A percentile compares a stretch with the other conserved stretches of the same genome.
Evolutionary conservation across 2,888 invertebrate genomes (phyloP).

Genomic region (Aproaerema taeniolella): DNA sequence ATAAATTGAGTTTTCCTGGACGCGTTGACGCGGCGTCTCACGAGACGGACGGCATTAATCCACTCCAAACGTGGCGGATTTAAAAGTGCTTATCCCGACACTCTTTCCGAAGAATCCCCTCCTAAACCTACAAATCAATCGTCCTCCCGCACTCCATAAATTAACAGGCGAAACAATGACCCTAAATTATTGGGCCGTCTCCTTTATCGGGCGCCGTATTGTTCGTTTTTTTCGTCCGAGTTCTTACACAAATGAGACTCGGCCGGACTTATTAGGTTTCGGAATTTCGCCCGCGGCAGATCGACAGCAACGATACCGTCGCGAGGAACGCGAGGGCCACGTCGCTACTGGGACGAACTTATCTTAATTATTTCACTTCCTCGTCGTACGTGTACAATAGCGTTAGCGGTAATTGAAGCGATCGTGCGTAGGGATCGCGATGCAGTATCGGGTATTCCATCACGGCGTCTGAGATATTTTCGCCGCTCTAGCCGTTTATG

Average conservation of each 20-base stretch:
- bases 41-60: slow-evolving; percentile 27
- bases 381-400: slow-evolving; percentile 46
- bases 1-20: slow-evolving; percentile 61
- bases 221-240: slow-evolving; percentile 58
- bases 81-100: slow-evolving; percentile 56
- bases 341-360: slow-evolving; percentile 31
- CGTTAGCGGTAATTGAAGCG: slow-evolving; percentile 41
- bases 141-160: slow-evolving; percentile 72
- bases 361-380: slow-evolving; percentile 65
- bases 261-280: slow-evolving; percentile 71
- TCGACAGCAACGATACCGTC: slow-evolving; percentile 61
- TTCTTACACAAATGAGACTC: slow-evolving; percentile 73
- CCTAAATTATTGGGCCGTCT: slow-evolving; percentile 73
- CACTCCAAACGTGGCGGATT: slow-evolving; percentile 34
- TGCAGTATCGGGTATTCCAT: slow-evolving; percentile 59
- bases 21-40: slow-evolving; percentile 41
- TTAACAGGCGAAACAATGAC: slow-evolving; percentile 73
- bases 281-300: slow-evolving; percentile 63
- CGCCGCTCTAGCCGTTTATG: slow-evolving; percentile 47
- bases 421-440: slow-evolving; percentile 21
- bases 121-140: slow-evolving; percentile 73
- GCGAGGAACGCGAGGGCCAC: slow-evolving; percentile 25
- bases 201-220: slow-evolving; percentile 61
- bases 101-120: slow-evolving; percentile 49
- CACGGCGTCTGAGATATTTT: slow-evolving; percentile 55